Evolutionary conservation across 2,888 invertebrate species (phyloP).

Genomic region (Meiosimyza decipiens): DNA sequence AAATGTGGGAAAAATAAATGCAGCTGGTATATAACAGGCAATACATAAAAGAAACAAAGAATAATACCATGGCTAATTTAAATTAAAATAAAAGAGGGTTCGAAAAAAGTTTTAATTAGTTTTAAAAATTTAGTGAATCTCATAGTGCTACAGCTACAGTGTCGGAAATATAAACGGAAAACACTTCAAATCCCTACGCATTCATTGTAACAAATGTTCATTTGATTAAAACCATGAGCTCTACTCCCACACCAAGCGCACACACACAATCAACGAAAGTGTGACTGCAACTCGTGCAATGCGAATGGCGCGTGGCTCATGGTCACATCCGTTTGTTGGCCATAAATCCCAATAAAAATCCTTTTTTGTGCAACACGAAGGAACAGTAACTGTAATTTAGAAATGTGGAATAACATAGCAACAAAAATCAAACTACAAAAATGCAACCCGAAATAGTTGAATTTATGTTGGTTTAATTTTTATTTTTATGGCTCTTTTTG

Average conservation of each 20-base stretch:
- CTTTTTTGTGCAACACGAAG: constrained; percentile 19
- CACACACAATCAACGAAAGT: background rate
- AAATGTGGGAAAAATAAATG: too few species aligned
- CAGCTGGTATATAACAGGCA: too few species aligned
- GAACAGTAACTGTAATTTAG: constrained; percentile 9
- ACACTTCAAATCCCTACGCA: constrained; percentile 1
- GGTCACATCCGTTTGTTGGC: constrained; percentile 1
- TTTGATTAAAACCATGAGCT: background rate
- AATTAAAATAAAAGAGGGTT: background rate
- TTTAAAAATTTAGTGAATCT: too few species aligned
- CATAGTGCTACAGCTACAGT: too few species aligned
- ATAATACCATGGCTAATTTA: too few species aligned
- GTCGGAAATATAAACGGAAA: too few species aligned
- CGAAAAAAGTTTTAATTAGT: background rate
- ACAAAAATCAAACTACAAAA: constrained; percentile 1
- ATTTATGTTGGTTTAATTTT: background rate
- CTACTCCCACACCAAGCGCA: background rate
- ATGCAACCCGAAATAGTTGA: background rate
- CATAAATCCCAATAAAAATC: constrained; percentile 20
- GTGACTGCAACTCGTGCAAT: too few species aligned
- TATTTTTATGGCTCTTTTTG: too few species aligned
- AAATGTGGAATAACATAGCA: background rate
- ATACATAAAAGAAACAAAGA: too few species aligned
- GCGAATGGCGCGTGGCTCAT: background rate
- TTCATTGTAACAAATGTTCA: background rate